Percentiles rank a stretch among this genome's conserved stretches.
These are phyloP conservation scores for Cyanoramphus novaezelandiae DNA, from an alignment of 2,113 vertebrate genomes.

Conservation along the genomic window DNA sequence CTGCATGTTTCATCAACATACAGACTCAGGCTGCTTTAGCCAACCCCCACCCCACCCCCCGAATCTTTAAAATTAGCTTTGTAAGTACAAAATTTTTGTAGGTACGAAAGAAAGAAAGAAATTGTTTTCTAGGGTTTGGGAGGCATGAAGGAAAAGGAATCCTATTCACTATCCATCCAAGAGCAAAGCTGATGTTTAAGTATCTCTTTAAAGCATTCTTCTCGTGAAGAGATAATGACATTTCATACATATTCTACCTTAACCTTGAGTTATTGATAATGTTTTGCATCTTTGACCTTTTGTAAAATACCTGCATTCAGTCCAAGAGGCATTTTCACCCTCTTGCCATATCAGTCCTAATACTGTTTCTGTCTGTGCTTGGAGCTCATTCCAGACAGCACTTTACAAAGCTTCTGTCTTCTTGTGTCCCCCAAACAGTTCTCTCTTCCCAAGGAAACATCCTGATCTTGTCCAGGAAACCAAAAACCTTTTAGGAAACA, in stretches of 20 bases:
- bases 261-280: not conserved
- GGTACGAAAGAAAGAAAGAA: not conserved
- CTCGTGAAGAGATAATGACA: not conserved
- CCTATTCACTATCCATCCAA: not conserved
- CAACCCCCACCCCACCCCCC: too few relatives aligned
- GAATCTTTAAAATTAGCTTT: not conserved
- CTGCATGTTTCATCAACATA: not conserved
- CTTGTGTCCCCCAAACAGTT: not conserved
- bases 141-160: not conserved
- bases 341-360: not conserved
- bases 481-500: not conserved
- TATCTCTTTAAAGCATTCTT: constrained; percentile 6
- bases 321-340: not conserved
- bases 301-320: not conserved
- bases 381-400: not conserved
- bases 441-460: not conserved
- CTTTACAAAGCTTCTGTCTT: not conserved
- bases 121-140: not conserved
- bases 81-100: not conserved
- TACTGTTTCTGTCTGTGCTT: not conserved
- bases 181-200: not conserved
- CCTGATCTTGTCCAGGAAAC: not conserved
- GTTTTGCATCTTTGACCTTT: constrained; percentile 33
- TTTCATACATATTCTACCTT: not conserved
- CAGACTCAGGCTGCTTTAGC: not conserved